Base-by-base conservation (phyloP, 2,113 vertebrate genomes). In the Antechinus flavipes region DNA sequence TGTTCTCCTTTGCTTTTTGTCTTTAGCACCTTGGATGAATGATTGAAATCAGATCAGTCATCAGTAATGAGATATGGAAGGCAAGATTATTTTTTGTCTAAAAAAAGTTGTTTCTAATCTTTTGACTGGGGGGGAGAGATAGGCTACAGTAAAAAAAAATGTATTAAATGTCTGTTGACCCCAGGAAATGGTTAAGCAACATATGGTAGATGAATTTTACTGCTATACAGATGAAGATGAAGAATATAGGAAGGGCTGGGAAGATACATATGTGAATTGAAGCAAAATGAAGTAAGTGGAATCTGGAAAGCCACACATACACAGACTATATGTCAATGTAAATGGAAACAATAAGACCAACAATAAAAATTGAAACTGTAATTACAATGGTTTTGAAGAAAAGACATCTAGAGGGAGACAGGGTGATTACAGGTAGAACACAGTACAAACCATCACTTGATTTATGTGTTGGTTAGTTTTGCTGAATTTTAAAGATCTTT, bases 61-160 rank as follows among this genome's bases (percentile, higher is more conserved):
- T 91, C 46, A 16, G 10, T 52, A 12, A 3, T 5, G 24, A 16
- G n/a, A 94, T 54, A 55, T 50, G 93, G 90, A 93, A 96, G 89
- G 49, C 47, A 91, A 35, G 12, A 27, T 8, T 68, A 19, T 23
- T 92, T 30, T 89, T 50, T 25, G 24, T 93, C 94, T 97, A 46
- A 53, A 46, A 76, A 56, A 89, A 42, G 68, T 94, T 90, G 91
- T 19, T 95, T 94, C 49, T 68, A 68, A 27, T 35, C 61, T 68
- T 68, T 68, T 68, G 30, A 68, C 2, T 6, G 30, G 35, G 61
- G 2, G 3, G 30, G 27, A 2, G 27, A 68, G 35, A 35, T 68
- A 8, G n/a, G n/a, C 19, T 42, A 84, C 19, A 23, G n/a, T 42
- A 84, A 76, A n/a, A 68, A 68, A 14, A n/a, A 76, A 42, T 76